phyloP scores from a whole-genome alignment of 2,797 vertebrate species.

The Sebastes oblongus region DNA sequence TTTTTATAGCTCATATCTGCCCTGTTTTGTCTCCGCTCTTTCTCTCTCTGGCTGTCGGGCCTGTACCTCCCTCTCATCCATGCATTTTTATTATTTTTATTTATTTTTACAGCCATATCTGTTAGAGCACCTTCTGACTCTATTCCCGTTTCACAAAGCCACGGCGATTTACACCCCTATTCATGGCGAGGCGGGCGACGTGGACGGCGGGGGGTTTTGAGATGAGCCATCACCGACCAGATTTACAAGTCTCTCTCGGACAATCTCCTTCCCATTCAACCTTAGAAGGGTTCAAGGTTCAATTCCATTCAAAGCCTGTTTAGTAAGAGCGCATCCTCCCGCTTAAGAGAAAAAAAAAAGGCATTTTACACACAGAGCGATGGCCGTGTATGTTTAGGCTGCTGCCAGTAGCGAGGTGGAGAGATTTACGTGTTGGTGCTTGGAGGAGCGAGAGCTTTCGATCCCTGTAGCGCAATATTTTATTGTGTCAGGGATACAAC shows the following conservation, averaged over 20 bases:
- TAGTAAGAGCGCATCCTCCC: slow-evolving; percentile 40
- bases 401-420: slow-evolving; percentile 35
- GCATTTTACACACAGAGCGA: slow-evolving; percentile 41
- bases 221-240: slow-evolving; percentile 65
- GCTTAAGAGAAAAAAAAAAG: not conserved
- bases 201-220: slow-evolving; percentile 41
- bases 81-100: slow-evolving; percentile 64
- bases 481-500: slow-evolving; percentile 67
- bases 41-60: not conserved
- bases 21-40: slow-evolving; percentile 1
- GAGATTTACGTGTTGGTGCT: slow-evolving; percentile 67
- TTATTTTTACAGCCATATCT: slow-evolving; percentile 69
- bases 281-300: slow-evolving; percentile 73
- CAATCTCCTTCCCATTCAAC: slow-evolving; percentile 48
- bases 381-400: slow-evolving; percentile 53
- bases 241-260: slow-evolving; percentile 71
- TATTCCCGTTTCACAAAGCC: slow-evolving; percentile 62
- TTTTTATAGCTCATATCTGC: not conserved
- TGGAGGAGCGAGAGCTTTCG: slow-evolving; percentile 58
- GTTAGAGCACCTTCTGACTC: slow-evolving; percentile 64
- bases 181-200: slow-evolving; percentile 40
- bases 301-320: slow-evolving; percentile 65
- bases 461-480: slow-evolving; percentile 61
- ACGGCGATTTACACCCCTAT: slow-evolving; percentile 71
- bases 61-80: slow-evolving; percentile 30